phyloP scores from a whole-genome alignment of 1,140 invertebrate species.

The Cyclina sinensis region DNA sequence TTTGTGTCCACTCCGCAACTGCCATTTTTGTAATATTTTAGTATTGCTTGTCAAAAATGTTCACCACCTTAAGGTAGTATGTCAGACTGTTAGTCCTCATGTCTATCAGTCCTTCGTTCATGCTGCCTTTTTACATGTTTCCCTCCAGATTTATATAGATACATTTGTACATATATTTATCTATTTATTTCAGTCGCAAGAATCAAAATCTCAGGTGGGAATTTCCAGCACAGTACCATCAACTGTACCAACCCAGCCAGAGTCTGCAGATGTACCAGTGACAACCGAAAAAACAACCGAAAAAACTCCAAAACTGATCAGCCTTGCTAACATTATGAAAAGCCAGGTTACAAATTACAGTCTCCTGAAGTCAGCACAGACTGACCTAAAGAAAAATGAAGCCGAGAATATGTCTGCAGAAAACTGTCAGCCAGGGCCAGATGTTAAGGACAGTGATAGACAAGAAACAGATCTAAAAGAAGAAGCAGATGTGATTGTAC shows the following conservation, averaged over 20 bases:
- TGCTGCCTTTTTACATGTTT: no score
- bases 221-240: neutral
- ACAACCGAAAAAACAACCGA: neutral
- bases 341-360: neutral
- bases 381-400: neutral
- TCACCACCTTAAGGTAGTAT: no score
- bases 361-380: neutral
- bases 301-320: neutral
- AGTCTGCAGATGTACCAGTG: neutral
- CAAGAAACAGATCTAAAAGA: neutral
- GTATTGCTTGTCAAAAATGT: no score
- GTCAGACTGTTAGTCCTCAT: no score
- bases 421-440: neutral
- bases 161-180: no score
- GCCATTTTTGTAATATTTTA: no score
- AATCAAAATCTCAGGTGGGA: neutral
- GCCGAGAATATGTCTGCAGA: neutral
- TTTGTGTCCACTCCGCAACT: no score
- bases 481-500: slow-evolving; percentile 23
- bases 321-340: slow-evolving; percentile 39
- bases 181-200: slow-evolving; percentile 20
- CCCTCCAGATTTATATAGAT: no score
- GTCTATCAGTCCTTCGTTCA: no score
- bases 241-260: neutral
- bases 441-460: neutral